Conservation (phyloP, 2,113 vertebrate genomes). For the Barnardius zonarius region DNA sequence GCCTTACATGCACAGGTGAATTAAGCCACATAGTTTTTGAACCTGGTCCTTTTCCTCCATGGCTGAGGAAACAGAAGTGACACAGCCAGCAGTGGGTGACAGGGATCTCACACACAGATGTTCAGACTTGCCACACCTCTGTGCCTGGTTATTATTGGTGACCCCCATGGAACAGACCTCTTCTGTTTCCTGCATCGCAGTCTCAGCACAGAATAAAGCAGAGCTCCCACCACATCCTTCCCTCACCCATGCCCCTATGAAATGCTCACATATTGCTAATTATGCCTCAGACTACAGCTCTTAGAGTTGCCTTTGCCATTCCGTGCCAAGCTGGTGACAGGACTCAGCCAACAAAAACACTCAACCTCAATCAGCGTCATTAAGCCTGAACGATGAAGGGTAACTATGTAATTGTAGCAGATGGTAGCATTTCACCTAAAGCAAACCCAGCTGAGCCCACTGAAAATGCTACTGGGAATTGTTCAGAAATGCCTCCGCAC, state of each 20-base stretch:
- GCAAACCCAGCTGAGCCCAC: constrained; percentile 32
- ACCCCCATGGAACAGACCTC: neutral
- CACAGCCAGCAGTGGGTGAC: neutral
- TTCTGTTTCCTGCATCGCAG: neutral
- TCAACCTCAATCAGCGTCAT: constrained; percentile 31
- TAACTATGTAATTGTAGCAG: constrained; percentile 46
- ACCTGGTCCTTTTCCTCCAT: neutral
- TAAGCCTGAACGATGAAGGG: constrained; percentile 42
- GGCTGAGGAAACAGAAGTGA: neutral
- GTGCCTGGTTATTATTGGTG: neutral
- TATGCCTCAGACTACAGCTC: neutral
- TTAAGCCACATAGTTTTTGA: neutral
- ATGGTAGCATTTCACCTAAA: constrained; percentile 30
- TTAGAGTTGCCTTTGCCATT: neutral
- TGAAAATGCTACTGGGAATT: neutral
- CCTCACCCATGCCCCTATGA: neutral
- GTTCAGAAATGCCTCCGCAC: neutral
- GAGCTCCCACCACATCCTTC: neutral
- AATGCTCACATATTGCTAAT: neutral
- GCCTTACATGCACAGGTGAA: rapidly evolving
- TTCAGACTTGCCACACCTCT: neutral
- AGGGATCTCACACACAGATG: neutral
- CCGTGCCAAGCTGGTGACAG: neutral
- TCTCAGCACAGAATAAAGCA: neutral
- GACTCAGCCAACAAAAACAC: constrained; percentile 13